A percentile compares a stretch with the other conserved stretches of the same genome.
Evolutionary conservation across 2,797 vertebrate genomes (phyloP).

Genomic region (Myiotriccus ornatus): DNA sequence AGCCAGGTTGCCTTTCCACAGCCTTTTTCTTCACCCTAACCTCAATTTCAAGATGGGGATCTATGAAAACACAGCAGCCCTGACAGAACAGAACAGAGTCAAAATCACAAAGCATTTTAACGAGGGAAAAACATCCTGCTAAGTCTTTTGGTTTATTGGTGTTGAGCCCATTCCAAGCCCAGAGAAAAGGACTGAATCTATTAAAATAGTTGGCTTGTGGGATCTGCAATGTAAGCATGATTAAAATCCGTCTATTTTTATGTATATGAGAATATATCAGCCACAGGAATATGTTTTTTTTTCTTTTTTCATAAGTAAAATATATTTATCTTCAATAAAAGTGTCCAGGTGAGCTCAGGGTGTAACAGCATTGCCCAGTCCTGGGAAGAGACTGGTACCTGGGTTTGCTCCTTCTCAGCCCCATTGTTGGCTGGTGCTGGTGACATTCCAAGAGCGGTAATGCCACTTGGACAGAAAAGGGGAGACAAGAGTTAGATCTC

Average conservation of each 20-base stretch:
- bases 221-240: background rate
- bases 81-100: background rate
- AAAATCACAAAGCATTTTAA: conserved; percentile 37
- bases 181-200: background rate
- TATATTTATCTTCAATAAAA: background rate
- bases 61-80: background rate
- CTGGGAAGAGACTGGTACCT: background rate
- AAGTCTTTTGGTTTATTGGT: conserved; percentile 11
- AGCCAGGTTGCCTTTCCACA: background rate
- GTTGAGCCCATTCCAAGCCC: conserved; percentile 9
- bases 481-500: background rate
- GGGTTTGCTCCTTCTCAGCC: background rate
- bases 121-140: conserved; percentile 19
- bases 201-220: conserved; percentile 24
- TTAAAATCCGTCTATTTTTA: background rate
- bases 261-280: background rate
- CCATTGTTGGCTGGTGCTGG: background rate
- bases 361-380: background rate
- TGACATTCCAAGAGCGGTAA: background rate
- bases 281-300: background rate
- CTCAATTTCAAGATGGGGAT: background rate
- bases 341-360: background rate
- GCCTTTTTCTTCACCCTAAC: background rate
- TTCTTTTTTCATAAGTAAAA: background rate
- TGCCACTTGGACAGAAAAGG: background rate